Evolutionary conservation across 2,113 vertebrate genomes (phyloP).

Genomic region (Campylorhamphus procurvoides): DNA sequence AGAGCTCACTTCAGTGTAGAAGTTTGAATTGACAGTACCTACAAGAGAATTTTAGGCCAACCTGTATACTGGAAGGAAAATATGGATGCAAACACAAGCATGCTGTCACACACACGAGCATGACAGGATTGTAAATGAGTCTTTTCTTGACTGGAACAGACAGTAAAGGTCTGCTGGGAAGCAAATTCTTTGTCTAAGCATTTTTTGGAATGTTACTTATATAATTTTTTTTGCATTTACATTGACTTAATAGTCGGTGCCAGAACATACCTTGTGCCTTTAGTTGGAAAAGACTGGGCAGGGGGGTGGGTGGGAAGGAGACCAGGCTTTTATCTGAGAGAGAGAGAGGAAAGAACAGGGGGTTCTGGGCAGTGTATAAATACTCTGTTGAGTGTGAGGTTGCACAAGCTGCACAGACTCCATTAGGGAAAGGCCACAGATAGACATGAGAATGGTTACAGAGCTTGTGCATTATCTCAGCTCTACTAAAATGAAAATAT

Average conservation of each 20-base stretch:
- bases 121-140: neutral
- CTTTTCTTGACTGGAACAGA: neutral
- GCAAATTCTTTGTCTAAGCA: neutral
- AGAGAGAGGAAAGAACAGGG: neutral
- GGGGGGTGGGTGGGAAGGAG: neutral
- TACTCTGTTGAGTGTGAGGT: slow-evolving; percentile 1
- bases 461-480: slow-evolving; percentile 77
- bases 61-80: neutral
- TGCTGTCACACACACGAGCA: neutral
- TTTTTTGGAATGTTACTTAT: neutral
- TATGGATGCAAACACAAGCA: neutral
- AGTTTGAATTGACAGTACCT: neutral
- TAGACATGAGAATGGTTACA: slow-evolving; percentile 69
- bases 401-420: slow-evolving; percentile 70
- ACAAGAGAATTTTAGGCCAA: neutral
- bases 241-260: neutral
- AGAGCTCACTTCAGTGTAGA: neutral
- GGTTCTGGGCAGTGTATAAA: neutral
- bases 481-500: slow-evolving; percentile 72
- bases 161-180: neutral
- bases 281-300: neutral
- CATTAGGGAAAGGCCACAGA: slow-evolving; percentile 77
- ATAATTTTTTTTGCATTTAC: neutral
- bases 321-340: neutral
- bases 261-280: neutral